These are phyloP conservation scores for Diorhabda carinulata DNA, from an alignment of 1,140 invertebrate species.

Conservation along the genomic window DNA sequence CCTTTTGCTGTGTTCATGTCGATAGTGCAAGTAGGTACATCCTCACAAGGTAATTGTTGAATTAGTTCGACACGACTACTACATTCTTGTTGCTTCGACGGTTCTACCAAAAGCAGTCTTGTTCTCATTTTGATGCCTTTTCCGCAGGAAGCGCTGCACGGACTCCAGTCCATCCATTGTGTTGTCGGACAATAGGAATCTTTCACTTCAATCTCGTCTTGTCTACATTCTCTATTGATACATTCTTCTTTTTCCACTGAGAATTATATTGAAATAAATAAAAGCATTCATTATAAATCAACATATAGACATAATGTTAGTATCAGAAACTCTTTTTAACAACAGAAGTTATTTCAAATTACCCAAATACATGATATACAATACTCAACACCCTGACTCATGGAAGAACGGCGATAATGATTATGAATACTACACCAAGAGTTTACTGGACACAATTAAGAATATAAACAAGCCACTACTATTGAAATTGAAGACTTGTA, in stretches of 20 bases:
- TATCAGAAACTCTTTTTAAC: not conserved
- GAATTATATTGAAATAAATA: not conserved
- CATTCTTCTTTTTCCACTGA: slow-evolving; percentile 72
- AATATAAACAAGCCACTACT: too few relatives aligned
- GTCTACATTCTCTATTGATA: slow-evolving; percentile 59
- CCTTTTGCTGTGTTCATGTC: slow-evolving; percentile 71
- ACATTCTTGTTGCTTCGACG: slow-evolving; percentile 57
- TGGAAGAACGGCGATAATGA: too few relatives aligned
- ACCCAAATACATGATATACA: not conserved
- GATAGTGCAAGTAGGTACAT: slow-evolving; percentile 63
- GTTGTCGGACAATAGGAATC: slow-evolving; percentile 65
- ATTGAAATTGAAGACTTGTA: too few relatives aligned
- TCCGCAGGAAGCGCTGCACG: slow-evolving; percentile 69
- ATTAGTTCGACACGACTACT: slow-evolving; percentile 57
- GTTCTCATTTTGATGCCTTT: slow-evolving; percentile 67
- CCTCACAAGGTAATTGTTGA: slow-evolving; percentile 62
- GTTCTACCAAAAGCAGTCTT: slow-evolving; percentile 61
- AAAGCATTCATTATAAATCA: not conserved
- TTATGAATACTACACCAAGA: too few relatives aligned
- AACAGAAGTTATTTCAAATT: not conserved
- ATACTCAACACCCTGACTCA: not conserved
- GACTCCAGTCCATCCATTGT: slow-evolving; percentile 69
- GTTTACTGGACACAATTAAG: too few relatives aligned
- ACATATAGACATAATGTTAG: not conserved
- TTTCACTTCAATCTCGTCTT: slow-evolving; percentile 51